These are phyloP conservation scores for Drosophila birchii DNA, from an alignment of 2,888 invertebrate species.

Conservation along the genomic window DNA sequence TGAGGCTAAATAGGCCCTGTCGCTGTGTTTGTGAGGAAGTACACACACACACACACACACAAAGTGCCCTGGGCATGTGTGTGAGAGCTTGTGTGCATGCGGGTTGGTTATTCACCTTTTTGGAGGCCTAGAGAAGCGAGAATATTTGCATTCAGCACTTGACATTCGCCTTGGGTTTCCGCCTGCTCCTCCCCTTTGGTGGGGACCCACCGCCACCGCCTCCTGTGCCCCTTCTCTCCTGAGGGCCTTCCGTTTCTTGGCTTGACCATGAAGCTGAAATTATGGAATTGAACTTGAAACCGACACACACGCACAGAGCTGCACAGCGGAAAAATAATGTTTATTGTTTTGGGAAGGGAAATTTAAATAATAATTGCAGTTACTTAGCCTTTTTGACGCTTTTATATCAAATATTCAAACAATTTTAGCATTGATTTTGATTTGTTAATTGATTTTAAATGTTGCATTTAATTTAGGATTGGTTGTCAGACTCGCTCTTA, in stretches of 20 bases:
- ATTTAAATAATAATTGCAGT: neutral
- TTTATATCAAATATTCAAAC: too few species aligned
- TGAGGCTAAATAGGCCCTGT: conserved; percentile 29
- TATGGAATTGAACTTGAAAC: conserved; percentile 77
- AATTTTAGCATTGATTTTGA: neutral
- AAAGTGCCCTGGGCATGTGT: conserved; percentile 8
- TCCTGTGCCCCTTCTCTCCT: conserved; percentile 10
- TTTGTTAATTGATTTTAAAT: neutral
- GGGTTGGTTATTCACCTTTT: conserved; percentile 74
- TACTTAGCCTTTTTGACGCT: too few species aligned
- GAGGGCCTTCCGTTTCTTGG: conserved; percentile 44
- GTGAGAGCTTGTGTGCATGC: conserved; percentile 37
- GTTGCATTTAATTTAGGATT: neutral
- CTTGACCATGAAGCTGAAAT: conserved; percentile 73
- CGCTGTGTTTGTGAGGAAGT: conserved; percentile 21
- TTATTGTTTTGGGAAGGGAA: too few species aligned
- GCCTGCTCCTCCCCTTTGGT: neutral
- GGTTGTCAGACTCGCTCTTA: too few species aligned
- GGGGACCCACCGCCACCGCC: conserved; percentile 8
- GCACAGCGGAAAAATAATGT: conserved; percentile 6
- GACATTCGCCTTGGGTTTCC: conserved; percentile 67
- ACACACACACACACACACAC: conserved; percentile 9
- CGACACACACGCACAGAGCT: conserved; percentile 19
- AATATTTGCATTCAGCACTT: conserved; percentile 65
- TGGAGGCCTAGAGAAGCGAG: conserved; percentile 34